Evolutionary conservation across 2,888 invertebrate species (phyloP), one percentile per base, ranked within the genome.

Genomic region (Phasia obesa): DNA sequence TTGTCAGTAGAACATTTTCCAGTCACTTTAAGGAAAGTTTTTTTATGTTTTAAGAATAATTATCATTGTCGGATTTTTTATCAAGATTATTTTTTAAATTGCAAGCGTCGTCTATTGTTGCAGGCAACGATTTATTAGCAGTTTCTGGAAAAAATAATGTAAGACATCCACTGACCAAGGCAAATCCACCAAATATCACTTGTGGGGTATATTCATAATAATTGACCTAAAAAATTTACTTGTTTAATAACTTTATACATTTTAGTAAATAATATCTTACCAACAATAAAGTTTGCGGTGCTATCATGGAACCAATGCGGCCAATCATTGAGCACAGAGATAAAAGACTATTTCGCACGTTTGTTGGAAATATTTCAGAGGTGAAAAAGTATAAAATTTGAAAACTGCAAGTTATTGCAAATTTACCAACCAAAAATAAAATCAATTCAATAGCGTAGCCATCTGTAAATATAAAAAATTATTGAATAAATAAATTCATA

Each of bases 331-430:
- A 94, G 90, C 94, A 94, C 62, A 94, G 92, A 4, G 94, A 94
- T 60, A 95, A 92, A 85, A 94, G 92, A 19, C 94, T 94, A 87
- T 94, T 94, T 73, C 95, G 93, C 67, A 93, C 91, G 82, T 92
- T 92, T 59, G 95, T 95, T 11, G 95, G 95, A 90, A 95, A 95
- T 90, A 95, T 92, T 91, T 95, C 95, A 49, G 94, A 93, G 44
- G 95, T 94, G 89, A 93, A 94, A 88, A 95, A 93, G 90, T 95
- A 95, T 85, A 94, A 89, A 19, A 94, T 93, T 88, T 94, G 93
- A 89, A 94, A 95, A 25, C 95, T 93, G 87, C 94, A 93, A 60
- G 95, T 93, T 78, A 94, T 94, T 55, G 93, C 92, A 87, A 94
- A 92, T 90, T 95, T 95, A 67, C 95, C 94, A 86, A 92, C 89